These are phyloP conservation scores for Bufo gargarizans DNA, from an alignment of 2,113 vertebrate species.

Conservation along the genomic window DNA sequence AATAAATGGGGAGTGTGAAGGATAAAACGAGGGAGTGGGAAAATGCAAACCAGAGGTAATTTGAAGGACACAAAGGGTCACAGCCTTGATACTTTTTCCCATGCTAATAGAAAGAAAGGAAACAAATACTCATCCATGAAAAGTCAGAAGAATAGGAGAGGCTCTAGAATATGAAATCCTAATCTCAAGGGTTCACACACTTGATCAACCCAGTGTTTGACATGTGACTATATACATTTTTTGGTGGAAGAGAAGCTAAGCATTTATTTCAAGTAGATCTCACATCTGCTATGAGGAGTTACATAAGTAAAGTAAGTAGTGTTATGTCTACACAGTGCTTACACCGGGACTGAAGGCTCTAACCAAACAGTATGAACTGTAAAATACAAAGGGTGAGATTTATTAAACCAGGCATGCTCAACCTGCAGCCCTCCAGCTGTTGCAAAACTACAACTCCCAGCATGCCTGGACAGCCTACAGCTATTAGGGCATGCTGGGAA, in stretches of 20 bases:
- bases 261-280: background rate
- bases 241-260: background rate
- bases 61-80: constrained; percentile 30
- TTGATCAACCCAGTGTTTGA: constrained; percentile 17
- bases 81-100: constrained; percentile 28
- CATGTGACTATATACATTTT: background rate
- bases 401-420: no score
- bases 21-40: background rate
- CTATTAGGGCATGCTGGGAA: no score
- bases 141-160: constrained; percentile 21
- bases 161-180: constrained; percentile 29
- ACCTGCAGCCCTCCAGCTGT: no score
- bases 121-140: constrained; percentile 43
- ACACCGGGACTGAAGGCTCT: background rate
- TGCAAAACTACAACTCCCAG: no score
- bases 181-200: constrained; percentile 14
- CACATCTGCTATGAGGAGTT: background rate
- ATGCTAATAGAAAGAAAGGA: constrained; percentile 35
- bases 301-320: background rate
- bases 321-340: background rate
- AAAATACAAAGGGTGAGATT: no score
- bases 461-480: no score
- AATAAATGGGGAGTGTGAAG: background rate
- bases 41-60: constrained; percentile 41
- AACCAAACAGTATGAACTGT: background rate